Evolutionary conservation across 2,888 invertebrate genomes (phyloP).

Genomic region (Aleiodes leptofemur): DNA sequence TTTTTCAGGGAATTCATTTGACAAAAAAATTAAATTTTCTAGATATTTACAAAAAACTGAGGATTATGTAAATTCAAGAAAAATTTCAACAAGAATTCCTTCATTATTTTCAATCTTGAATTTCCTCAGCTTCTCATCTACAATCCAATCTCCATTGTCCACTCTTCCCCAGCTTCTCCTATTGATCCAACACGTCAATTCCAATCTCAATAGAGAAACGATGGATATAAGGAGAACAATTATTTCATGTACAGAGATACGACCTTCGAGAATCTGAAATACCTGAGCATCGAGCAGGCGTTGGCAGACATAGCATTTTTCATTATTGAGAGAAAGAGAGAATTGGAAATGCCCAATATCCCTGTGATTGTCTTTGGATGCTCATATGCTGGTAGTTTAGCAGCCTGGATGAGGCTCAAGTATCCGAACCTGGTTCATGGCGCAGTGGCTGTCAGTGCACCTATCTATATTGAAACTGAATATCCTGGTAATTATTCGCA

Average conservation of each 20-base stretch:
- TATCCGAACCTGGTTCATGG: constrained; percentile 80
- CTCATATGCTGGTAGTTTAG: constrained; percentile 80
- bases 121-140: no score
- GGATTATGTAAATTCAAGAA: no score
- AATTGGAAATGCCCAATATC: constrained; percentile 63
- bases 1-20: no score
- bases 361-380: constrained; percentile 79
- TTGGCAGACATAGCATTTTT: constrained; percentile 82
- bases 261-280: constrained; percentile 78
- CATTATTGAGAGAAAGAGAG: constrained; percentile 75
- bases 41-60: no score
- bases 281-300: constrained; percentile 81
- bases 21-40: no score
- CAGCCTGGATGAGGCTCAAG: constrained; percentile 78
- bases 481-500: constrained; percentile 76
- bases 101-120: no score
- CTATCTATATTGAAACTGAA: constrained; percentile 78
- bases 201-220: no score
- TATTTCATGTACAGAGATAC: constrained; percentile 74
- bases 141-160: no score
- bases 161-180: no score
- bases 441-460: constrained; percentile 80
- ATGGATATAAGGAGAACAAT: no score
- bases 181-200: no score
- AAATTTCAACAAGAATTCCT: no score